Evolutionary conservation across 2,888 invertebrate species (phyloP), one percentile per base, ranked within the genome.

Genomic region (Priocnemis perturbator): DNA sequence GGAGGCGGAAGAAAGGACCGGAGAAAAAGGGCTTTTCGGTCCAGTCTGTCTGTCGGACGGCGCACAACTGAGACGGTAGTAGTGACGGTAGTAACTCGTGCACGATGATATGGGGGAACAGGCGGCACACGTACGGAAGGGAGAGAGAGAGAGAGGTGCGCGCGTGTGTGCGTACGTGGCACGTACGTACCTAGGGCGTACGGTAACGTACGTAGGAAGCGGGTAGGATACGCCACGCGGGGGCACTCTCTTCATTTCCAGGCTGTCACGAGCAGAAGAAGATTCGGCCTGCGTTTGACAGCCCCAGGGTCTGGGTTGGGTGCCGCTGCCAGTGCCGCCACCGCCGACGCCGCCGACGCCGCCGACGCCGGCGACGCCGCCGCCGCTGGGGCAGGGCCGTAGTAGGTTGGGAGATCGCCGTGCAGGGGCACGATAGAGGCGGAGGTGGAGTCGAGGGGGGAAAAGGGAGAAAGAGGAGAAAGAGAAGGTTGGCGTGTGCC

Each of bases 231-330:
- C 83, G 81, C 76, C 76, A 80, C 79, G 82, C 84, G 83, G 83
- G 83, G 84, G 83, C 81, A 84, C 86, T 89, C 88, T 88, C 89
- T 89, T 89, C 89, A 89, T 89, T 89, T 89, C 85, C 86, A 86
- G 86, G 84, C 86, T 86, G 86, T 86, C 86, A 86, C 85, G 84
- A 86, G 79, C 86, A 86, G 86, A 86, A 88, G 88, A 89, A 89
- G 89, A 89, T 88, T 88, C 87, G 84, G 85, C 82, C 88, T 89
- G 89, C 83, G 87, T 86, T 87, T 89, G 89, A 89, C 89, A 89
- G 89, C 86, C 87, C 86, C 87, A 88, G 87, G 87, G 87, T 86
- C 86, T 86, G 86, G 87, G 87, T 85, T 85, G 86, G 86, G 83
- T 85, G 82, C 81, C 74, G 77, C 74, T 76, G 81, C 74, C 66